Base-by-base conservation (phyloP, 2,797 vertebrate species). In the Cossypha caffra region DNA sequence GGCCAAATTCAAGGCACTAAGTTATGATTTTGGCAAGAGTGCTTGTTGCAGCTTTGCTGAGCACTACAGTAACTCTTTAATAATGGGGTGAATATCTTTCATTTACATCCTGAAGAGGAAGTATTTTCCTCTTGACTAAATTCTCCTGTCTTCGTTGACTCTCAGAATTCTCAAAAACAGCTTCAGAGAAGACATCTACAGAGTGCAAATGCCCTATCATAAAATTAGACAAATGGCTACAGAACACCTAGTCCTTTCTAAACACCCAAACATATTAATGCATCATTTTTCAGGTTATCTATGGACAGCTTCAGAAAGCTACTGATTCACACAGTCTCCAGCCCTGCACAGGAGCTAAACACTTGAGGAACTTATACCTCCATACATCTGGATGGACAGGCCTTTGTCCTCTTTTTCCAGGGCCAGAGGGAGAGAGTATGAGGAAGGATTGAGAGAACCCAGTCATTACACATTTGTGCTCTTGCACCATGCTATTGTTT, bases 401-500 rank as follows among this genome's bases (percentile, higher is more conserved):
- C 20, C 31, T 69, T 68, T 72, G 68, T 89, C 93, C 78, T 86
- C 61, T 83, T 77, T 77, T 72, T 86, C 75, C 78, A 94, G 69
- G 81, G 68, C 81, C 72, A 72, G 87, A 89, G 78, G 85, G 68
- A 3, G 7, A 40, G 14, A 47, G 31, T 33, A 88, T 42, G 35
- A 96, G 85, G 84, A 96, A 95, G 72, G 66, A 42, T 0, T 85
- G 77, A 72, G 74, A 68, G 54, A 71, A 43, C 10, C 42, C 17
- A 38, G 68, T 69, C 72, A 88, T 82, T 90, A 37, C 28, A 62
- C n/a, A 48, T 69, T 89, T 81, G 47, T 42, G 51, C 75, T 96
- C 75, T 95, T 96, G 85, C 96, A 95, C 79, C 94, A 94, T 17
- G 19, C 51, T 35, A 11, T 83, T 96, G 87, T 77, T 94, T 88